These are phyloP conservation scores for Acromyrmex heyeri DNA, from an alignment of 1,140 invertebrate species.

Conservation along the genomic window DNA sequence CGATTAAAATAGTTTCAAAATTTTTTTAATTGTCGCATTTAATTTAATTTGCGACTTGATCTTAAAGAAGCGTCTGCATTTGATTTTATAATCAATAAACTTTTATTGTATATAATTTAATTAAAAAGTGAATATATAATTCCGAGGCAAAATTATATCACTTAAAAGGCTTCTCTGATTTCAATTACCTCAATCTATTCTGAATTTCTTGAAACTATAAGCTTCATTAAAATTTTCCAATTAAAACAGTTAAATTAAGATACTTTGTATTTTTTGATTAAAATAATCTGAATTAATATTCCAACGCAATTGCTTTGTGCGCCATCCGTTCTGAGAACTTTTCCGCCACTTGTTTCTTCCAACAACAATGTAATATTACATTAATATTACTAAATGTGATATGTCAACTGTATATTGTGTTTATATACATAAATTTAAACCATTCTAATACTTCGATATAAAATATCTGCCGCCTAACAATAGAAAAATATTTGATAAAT, in stretches of 20 bases:
- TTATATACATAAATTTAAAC: background rate
- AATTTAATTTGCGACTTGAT: background rate
- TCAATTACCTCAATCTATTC: constrained; percentile 28
- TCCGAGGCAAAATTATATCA: constrained; percentile 38
- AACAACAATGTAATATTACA: constrained; percentile 6
- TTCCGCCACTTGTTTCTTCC: background rate
- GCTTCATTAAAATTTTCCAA: constrained; percentile 53
- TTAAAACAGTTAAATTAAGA: constrained; percentile 33
- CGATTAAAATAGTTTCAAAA: constrained; percentile 20
- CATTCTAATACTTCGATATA: background rate
- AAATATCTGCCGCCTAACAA: background rate
- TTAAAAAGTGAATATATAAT: constrained; percentile 59
- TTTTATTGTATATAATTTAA: constrained; percentile 49
- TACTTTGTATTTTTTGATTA: constrained; percentile 29
- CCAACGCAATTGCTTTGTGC: background rate
- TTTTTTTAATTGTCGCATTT: background rate
- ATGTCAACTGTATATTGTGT: background rate
- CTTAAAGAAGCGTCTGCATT: background rate
- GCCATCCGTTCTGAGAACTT: background rate
- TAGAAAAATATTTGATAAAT: background rate
- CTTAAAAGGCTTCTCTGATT: constrained; percentile 37
- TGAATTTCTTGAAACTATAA: constrained; percentile 32
- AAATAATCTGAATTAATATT: constrained; percentile 47
- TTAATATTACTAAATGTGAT: constrained; percentile 5
- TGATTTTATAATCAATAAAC: constrained; percentile 26